Conservation (phyloP, 2,797 vertebrate genomes). For the Cirrhinus molitorella region DNA sequence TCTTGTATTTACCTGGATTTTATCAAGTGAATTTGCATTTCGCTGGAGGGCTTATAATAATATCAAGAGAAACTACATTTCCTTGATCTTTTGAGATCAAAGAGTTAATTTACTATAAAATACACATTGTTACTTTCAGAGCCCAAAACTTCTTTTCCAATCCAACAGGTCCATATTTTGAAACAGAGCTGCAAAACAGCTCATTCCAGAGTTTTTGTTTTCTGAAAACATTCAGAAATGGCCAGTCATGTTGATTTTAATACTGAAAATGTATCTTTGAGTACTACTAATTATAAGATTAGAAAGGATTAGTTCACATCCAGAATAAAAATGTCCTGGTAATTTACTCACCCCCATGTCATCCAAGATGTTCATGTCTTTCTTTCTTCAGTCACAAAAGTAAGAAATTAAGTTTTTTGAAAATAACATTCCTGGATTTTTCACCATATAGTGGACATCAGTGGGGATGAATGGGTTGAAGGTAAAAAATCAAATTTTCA, state of each 20-base stretch:
- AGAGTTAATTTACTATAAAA: background rate
- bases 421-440: too few relatives aligned
- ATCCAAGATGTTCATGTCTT: too few relatives aligned
- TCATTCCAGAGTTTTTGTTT: background rate
- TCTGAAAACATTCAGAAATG: background rate
- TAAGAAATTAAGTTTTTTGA: too few relatives aligned
- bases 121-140: background rate
- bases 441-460: too few relatives aligned
- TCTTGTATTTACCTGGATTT: slow-evolving; percentile 1
- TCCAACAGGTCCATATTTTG: background rate
- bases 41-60: background rate
- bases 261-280: too few relatives aligned
- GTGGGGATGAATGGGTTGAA: too few relatives aligned
- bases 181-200: background rate
- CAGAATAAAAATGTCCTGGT: too few relatives aligned
- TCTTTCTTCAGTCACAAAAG: too few relatives aligned
- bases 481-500: too few relatives aligned
- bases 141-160: background rate
- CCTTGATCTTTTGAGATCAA: slow-evolving; percentile 15
- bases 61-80: background rate
- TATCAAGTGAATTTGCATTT: slow-evolving; percentile 14
- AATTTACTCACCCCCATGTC: too few relatives aligned
- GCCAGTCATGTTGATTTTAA: background rate
- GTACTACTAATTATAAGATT: background rate
- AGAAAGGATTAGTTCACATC: too few relatives aligned